Evolutionary conservation across 2,797 vertebrate genomes (phyloP).

Genomic region (Orestias chungarensis): DNA sequence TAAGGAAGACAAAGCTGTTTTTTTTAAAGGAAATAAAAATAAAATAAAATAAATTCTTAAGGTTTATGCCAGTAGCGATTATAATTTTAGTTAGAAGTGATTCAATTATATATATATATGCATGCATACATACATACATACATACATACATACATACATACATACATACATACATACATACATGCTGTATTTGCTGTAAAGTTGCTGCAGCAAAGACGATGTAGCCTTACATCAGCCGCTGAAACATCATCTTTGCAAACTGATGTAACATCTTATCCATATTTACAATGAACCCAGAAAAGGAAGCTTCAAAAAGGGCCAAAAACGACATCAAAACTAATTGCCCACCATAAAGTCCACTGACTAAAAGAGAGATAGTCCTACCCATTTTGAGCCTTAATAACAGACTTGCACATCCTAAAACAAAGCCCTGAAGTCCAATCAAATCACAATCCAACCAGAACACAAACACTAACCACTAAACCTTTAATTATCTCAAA

Average conservation of each 20-base stretch:
- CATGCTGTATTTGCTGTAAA: not conserved
- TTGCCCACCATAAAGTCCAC: not conserved
- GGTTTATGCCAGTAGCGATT: too few species aligned
- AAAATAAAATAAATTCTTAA: too few species aligned
- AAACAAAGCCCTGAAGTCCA: conserved; percentile 2
- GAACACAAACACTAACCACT: conserved; percentile 2
- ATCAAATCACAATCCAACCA: not conserved
- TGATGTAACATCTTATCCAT: conserved; percentile 45
- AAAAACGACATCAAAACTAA: not conserved
- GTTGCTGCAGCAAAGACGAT: conserved; percentile 50
- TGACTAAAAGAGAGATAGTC: not conserved
- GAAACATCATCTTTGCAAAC: conserved; percentile 6
- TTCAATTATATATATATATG: too few species aligned
- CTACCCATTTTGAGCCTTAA: not conserved
- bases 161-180: too few species aligned
- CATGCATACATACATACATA: too few species aligned
- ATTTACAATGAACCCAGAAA: not conserved
- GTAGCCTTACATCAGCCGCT: conserved; percentile 45
- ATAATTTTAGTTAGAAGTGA: too few species aligned
- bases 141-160: too few species aligned
- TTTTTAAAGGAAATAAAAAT: too few species aligned
- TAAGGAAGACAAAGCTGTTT: too few species aligned
- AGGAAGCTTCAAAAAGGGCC: not conserved
- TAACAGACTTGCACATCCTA: conserved; percentile 19
- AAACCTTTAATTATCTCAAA: conserved; percentile 45